Percentiles rank a stretch among this genome's conserved stretches.
Evolutionary conservation across 2,888 invertebrate genomes (phyloP).

Genomic region (Caenorhabditis angaria): DNA sequence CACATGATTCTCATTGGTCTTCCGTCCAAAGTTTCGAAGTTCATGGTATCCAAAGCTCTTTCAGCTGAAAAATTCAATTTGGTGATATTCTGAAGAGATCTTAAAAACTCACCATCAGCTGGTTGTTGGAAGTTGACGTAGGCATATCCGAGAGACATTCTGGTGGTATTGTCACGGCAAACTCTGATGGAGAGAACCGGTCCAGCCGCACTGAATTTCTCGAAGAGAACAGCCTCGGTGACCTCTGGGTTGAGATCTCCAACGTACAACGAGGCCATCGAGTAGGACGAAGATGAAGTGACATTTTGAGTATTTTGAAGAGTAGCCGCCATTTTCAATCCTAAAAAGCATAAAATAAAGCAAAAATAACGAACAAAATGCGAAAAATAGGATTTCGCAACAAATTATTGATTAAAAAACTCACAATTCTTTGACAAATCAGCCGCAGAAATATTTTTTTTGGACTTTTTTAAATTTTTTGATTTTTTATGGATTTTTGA

Average conservation of each 20-base stretch:
- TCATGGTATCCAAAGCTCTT: slow-evolving; percentile 98
- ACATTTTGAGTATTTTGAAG: slow-evolving; percentile 36
- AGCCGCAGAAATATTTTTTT: slow-evolving; percentile 39
- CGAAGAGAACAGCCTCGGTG: slow-evolving; percentile 97
- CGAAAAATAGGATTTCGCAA: slow-evolving; percentile 25
- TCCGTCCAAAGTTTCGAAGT: slow-evolving; percentile 96
- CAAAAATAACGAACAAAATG: background rate
- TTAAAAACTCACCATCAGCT: slow-evolving; percentile 86
- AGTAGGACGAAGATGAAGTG: slow-evolving; percentile 58
- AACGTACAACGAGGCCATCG: slow-evolving; percentile 96
- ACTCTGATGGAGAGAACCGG: slow-evolving; percentile 98
- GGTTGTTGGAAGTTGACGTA: slow-evolving; percentile 99
- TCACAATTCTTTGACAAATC: slow-evolving; percentile 33
- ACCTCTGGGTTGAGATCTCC: slow-evolving; percentile 97
- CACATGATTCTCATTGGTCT: slow-evolving; percentile 99
- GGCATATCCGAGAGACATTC: slow-evolving; percentile 97
- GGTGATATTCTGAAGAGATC: background rate
- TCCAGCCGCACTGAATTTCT: slow-evolving; percentile 98
- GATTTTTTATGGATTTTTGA: slow-evolving; percentile 48
- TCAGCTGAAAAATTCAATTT: slow-evolving; percentile 79
- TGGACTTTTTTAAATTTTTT: slow-evolving; percentile 42
- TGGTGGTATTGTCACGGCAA: slow-evolving; percentile 95
- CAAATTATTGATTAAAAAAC: slow-evolving; percentile 27
- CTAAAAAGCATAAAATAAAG: slow-evolving; percentile 8
- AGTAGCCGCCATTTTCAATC: slow-evolving; percentile 17